Conservation (phyloP, 2,888 invertebrate genomes). For the Micoletzkya japonica region DNA sequence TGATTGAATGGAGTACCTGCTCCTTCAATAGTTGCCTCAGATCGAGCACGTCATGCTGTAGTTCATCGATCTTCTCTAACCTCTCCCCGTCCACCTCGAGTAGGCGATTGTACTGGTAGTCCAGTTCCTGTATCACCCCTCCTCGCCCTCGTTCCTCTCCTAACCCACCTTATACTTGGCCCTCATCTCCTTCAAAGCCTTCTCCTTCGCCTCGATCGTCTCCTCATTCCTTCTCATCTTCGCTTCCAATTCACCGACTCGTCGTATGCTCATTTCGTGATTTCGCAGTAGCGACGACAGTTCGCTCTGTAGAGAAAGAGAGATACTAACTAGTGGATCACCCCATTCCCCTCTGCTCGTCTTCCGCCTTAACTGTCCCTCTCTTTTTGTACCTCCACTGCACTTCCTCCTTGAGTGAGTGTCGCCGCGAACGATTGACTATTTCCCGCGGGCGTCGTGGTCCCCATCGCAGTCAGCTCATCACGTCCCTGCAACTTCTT, state of each 20-base stretch:
- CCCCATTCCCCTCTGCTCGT: not conserved
- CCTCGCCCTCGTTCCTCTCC: too few species aligned
- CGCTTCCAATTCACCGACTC: constrained; percentile 24
- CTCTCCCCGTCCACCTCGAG: constrained; percentile 43
- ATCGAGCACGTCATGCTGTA: constrained; percentile 39
- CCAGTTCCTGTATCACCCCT: constrained; percentile 26
- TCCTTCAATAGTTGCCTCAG: constrained; percentile 39
- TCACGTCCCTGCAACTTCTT: too few species aligned
- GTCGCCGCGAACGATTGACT: constrained; percentile 8
- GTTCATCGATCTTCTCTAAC: constrained; percentile 43
- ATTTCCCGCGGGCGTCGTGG: too few species aligned
- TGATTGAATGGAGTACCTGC: too few species aligned
- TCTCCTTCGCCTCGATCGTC: constrained; percentile 2
- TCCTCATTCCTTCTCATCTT: constrained; percentile 15
- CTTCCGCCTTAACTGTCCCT: not conserved
- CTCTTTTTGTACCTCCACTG: constrained; percentile 1
- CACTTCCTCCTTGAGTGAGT: constrained; percentile 21
- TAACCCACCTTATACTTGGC: constrained; percentile 19
- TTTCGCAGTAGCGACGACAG: constrained; percentile 12
- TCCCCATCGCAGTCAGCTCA: too few species aligned
- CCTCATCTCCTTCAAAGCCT: not conserved
- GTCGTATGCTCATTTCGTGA: constrained; percentile 19
- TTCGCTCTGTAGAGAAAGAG: constrained; percentile 2
- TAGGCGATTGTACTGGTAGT: constrained; percentile 31
- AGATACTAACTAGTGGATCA: not conserved